Conservation (phyloP, 2,888 invertebrate genomes). For the Polydrusus pterygomalis region DNA sequence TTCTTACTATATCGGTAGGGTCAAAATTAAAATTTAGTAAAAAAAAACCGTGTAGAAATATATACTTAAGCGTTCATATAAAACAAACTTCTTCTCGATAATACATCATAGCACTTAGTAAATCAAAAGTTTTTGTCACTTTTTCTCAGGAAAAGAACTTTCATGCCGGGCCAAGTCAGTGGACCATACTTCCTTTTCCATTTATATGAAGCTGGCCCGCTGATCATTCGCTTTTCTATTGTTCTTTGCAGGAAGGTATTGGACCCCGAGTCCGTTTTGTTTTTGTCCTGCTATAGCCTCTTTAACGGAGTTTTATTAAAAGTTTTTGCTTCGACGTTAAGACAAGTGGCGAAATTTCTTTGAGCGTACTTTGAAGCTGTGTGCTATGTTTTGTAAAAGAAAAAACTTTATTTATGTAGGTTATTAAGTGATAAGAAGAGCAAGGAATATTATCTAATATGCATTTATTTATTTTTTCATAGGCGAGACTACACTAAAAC, state of each 20-base stretch:
- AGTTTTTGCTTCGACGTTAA: not conserved
- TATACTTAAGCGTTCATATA: too few species aligned
- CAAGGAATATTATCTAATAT: too few species aligned
- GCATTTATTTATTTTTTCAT: too few species aligned
- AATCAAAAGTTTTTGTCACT: slow-evolving; percentile 5
- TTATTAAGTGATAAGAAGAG: too few species aligned
- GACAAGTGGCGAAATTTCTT: not conserved
- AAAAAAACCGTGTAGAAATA: too few species aligned
- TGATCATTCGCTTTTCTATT: slow-evolving; percentile 8
- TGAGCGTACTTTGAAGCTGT: not conserved
- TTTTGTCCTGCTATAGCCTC: not conserved
- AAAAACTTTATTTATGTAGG: too few species aligned
- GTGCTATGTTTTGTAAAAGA: too few species aligned
- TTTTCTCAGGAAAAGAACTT: not conserved
- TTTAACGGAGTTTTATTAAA: slow-evolving; percentile 3
- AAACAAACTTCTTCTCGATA: not conserved
- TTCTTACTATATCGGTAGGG: too few species aligned
- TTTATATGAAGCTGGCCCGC: slow-evolving; percentile 6
- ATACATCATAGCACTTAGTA: not conserved
- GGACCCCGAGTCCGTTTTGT: not conserved
- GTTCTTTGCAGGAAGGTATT: slow-evolving; percentile 5
- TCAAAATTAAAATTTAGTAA: too few species aligned
- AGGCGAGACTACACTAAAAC: too few species aligned
- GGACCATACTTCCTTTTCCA: slow-evolving; percentile 13
- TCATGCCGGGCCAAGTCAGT: not conserved